A percentile compares a stretch with the other conserved stretches of the same genome.
Conservation (phyloP, 1,140 invertebrate genomes). For the Asbolus verrucosus region DNA sequence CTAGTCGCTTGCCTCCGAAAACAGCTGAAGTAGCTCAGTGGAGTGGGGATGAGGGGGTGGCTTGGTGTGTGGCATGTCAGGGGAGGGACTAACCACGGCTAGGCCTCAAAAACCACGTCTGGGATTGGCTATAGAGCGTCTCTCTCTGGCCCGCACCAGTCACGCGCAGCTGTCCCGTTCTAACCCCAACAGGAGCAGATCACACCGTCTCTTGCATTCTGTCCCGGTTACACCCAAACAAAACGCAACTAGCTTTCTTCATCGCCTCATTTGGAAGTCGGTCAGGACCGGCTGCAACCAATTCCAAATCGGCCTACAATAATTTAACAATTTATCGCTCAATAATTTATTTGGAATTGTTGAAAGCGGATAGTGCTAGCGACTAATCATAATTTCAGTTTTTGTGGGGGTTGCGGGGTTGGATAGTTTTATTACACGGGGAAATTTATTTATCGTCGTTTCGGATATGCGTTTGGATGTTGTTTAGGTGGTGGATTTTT, state of each 20-base stretch:
- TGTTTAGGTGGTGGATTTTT: too few relatives aligned
- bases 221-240: slow-evolving; percentile 40
- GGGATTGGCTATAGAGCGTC: slow-evolving; percentile 64
- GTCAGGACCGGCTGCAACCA: slow-evolving; percentile 51
- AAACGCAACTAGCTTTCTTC: slow-evolving; percentile 38
- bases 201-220: slow-evolving; percentile 49
- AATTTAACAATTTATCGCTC: too few relatives aligned
- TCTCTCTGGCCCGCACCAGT: slow-evolving; percentile 55
- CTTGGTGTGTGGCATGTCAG: slow-evolving; percentile 62
- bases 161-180: slow-evolving; percentile 45
- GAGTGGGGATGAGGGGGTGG: slow-evolving; percentile 61
- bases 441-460: too few relatives aligned
- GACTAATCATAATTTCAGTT: too few relatives aligned
- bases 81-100: slow-evolving; percentile 65
- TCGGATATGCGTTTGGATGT: too few relatives aligned
- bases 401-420: too few relatives aligned
- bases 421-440: too few relatives aligned
- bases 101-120: slow-evolving; percentile 66
- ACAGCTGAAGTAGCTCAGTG: slow-evolving; percentile 55
- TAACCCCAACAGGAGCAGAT: slow-evolving; percentile 44
- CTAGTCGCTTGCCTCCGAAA: slow-evolving; percentile 44
- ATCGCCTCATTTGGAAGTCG: slow-evolving; percentile 23
- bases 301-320: too few relatives aligned
- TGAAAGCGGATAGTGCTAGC: too few relatives aligned
- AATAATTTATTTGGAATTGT: too few relatives aligned